phyloP scores from a whole-genome alignment of 2,113 vertebrate species.

The Rattus norvegicus region GRCr8 NC_086019.1:162386001-162386500 shows the following conservation, averaged over 20 bases:
- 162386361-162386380: too few relatives aligned
- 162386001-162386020: background rate
- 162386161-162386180: background rate
- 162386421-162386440: too few relatives aligned
- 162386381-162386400: too few relatives aligned
- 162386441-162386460: too few relatives aligned
- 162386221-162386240: conserved; percentile 33
- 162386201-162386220: conserved; percentile 15
- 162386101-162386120: background rate
- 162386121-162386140: background rate
- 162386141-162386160: background rate
- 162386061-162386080: background rate
- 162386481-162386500: too few relatives aligned
- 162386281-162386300: background rate
- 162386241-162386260: background rate
- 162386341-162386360: too few relatives aligned
- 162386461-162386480: too few relatives aligned
- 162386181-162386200: background rate
- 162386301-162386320: too few relatives aligned
- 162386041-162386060: background rate
- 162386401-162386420: too few relatives aligned
- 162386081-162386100: background rate
- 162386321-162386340: too few relatives aligned
- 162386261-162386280: background rate
- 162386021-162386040: background rate